phyloP scores from a whole-genome alignment of 2,113 vertebrate species.

The Meleagris gallopavo region DNA sequence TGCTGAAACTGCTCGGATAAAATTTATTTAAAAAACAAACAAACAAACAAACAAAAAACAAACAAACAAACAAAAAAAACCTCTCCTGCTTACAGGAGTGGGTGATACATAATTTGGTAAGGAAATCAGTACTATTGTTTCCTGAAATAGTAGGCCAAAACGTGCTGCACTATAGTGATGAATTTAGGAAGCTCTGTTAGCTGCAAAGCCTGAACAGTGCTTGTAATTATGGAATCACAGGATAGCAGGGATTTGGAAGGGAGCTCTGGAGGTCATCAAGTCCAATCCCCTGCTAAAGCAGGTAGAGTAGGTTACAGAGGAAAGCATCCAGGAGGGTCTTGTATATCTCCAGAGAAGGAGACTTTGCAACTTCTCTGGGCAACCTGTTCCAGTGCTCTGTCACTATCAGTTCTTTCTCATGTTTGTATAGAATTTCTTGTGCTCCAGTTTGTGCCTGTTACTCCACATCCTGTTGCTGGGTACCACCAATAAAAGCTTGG shows the following conservation, averaged over 20 bases:
- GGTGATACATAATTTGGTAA: not conserved
- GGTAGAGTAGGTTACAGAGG: not conserved
- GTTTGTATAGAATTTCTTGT: not conserved
- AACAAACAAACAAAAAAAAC: not conserved
- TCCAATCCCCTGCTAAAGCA: not conserved
- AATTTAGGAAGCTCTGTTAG: not conserved
- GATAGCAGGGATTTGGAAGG: not conserved
- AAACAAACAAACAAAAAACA: not conserved
- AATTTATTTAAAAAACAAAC: not conserved
- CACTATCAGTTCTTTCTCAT: not conserved
- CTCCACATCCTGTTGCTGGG: not conserved
- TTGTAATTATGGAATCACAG: not conserved
- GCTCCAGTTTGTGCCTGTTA: not conserved
- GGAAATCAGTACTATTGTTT: not conserved
- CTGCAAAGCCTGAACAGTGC: not conserved
- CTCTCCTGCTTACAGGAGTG: fast-evolving
- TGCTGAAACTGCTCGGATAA: not conserved
- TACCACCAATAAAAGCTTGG: not conserved
- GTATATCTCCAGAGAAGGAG: not conserved
- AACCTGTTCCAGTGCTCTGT: not conserved
- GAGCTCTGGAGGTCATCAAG: not conserved
- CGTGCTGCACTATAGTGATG: not conserved
- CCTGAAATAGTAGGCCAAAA: not conserved
- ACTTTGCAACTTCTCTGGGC: not conserved
- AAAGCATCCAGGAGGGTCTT: not conserved